Conservation (phyloP, 2,797 vertebrate genomes). For the Nasua narica region DNA sequence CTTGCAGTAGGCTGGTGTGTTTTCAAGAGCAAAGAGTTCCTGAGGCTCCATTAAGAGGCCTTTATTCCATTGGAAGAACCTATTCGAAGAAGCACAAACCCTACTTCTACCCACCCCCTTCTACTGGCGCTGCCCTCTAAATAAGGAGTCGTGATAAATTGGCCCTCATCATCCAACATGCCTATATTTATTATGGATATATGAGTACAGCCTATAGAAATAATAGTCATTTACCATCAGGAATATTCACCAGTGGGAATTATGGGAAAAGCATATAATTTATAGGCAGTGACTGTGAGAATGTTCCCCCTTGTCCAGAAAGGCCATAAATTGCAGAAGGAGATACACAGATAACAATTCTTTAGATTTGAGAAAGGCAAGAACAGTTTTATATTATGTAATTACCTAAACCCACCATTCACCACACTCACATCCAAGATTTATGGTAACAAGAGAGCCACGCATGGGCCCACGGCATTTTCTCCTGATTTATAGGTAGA, state of each 20-base stretch:
- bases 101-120: too few relatives aligned
- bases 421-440: background rate
- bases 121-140: background rate
- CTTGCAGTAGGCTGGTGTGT: background rate
- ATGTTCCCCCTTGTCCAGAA: background rate
- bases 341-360: slow-evolving; percentile 61
- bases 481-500: slow-evolving; percentile 73
- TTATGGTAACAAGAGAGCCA: slow-evolving; percentile 1
- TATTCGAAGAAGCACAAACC: background rate
- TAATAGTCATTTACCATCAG: slow-evolving; percentile 43
- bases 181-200: background rate
- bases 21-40: background rate
- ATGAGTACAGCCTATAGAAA: slow-evolving; percentile 32
- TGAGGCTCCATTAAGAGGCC: background rate
- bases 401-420: slow-evolving; percentile 62
- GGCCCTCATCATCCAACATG: background rate
- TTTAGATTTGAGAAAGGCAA: slow-evolving; percentile 54
- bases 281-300: slow-evolving; percentile 30
- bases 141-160: background rate
- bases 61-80: background rate
- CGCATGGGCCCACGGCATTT: background rate
- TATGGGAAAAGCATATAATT: slow-evolving; percentile 51
- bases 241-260: slow-evolving; percentile 31
- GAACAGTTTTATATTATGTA: slow-evolving; percentile 61
- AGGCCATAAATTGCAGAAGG: slow-evolving; percentile 59